Evolutionary conservation across 2,113 vertebrate species (phyloP).

Genomic region (Xenopus tropicalis): DNA sequence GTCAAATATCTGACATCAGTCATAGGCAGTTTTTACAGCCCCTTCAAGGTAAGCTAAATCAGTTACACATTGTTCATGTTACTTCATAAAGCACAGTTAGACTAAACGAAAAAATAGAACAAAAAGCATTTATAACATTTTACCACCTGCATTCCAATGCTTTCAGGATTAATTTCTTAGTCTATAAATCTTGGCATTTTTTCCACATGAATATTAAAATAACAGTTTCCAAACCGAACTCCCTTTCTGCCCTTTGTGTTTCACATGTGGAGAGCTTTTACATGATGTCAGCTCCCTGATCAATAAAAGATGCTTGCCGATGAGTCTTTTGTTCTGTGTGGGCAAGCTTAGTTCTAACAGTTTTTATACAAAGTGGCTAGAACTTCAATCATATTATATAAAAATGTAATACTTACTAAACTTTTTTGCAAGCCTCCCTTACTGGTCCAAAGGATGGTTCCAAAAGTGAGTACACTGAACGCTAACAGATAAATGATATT

Average conservation of each 20-base stretch:
- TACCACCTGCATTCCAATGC: slow-evolving; percentile 28
- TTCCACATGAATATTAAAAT: slow-evolving; percentile 1
- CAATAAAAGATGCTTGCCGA: neutral
- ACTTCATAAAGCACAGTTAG: slow-evolving; percentile 22
- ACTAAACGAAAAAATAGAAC: neutral
- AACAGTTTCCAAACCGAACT: slow-evolving; percentile 3
- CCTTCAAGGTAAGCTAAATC: slow-evolving; percentile 39
- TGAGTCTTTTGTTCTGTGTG: neutral
- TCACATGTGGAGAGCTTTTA: slow-evolving; percentile 1
- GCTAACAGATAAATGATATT: too few relatives aligned
- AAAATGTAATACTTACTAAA: too few relatives aligned
- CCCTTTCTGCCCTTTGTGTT: neutral
- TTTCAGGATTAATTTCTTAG: slow-evolving; percentile 5
- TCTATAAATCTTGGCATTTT: slow-evolving; percentile 17
- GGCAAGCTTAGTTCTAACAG: neutral
- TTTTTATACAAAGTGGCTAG: too few relatives aligned
- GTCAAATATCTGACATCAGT: slow-evolving; percentile 36
- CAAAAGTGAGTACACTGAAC: too few relatives aligned
- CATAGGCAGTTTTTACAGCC: slow-evolving; percentile 17
- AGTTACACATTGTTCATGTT: slow-evolving; percentile 36
- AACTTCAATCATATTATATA: too few relatives aligned
- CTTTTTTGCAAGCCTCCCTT: too few relatives aligned
- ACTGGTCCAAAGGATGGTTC: too few relatives aligned
- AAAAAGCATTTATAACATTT: slow-evolving; percentile 12
- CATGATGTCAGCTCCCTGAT: neutral